Base-by-base conservation (phyloP, 2,797 vertebrate species). In the Phoebastria nigripes region DNA sequence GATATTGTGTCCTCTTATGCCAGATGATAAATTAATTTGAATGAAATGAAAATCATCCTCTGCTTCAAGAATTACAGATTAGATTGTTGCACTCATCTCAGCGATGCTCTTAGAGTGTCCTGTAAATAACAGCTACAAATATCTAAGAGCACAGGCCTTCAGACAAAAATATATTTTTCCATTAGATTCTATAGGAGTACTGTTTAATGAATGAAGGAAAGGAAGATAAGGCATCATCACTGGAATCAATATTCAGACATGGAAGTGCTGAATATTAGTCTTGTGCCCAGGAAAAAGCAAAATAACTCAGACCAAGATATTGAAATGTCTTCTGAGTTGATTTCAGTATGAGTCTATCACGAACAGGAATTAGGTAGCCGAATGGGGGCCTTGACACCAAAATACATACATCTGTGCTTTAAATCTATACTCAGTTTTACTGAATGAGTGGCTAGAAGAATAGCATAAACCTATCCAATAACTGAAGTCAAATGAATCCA, bases 11-110 rank as follows among this genome's bases (percentile, higher is more conserved):
- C 56, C 7, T 94, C 35, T 81, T 88, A 72, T 28, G 39, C 39
- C 51, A 61, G 78, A 72, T 47, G 69, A 94, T 35, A 88, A 90
- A 94, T 88, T 89, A 94, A 81, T 89, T 91, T 78, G 61, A 85
- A 37, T 65, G 33, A 86, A 93, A 88, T 79, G 39, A 74, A 93
- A 85, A 37, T 83, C 37, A 19, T 73, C 24, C 12, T 87, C 65
- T 86, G 39, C 84, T 56, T 91, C 61, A 44, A 65, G 65, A 94
- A 76, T 52, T 91, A 17, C 56, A 88, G 71, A 71, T 76, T 39
- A 81, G 29, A 33, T 74, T 81, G 26, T 74, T 51, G 17, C 46
- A 29, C 8, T 92, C 25, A 7, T 31, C 28, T 91, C 3, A 2
- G 11, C 65, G 44, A 8, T 81, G 41, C 24, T 85, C 12, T 37